Conservation (phyloP, 2,797 vertebrate species). For the Emys orbicularis region DNA sequence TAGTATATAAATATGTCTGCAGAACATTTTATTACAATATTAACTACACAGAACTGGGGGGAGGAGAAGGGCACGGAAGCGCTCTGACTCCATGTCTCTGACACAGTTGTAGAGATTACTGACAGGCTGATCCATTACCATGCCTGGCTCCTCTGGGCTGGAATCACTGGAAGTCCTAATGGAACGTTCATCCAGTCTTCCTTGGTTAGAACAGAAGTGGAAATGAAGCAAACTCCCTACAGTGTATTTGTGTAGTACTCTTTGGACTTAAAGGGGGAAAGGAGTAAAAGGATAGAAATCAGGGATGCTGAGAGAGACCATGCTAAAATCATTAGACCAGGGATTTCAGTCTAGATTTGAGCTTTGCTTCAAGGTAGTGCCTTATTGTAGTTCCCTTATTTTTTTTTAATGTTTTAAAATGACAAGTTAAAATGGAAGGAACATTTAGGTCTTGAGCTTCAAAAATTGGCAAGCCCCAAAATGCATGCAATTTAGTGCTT, state of each 20-base stretch:
- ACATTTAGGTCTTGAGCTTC: conserved; percentile 23
- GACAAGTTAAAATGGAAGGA: conserved; percentile 48
- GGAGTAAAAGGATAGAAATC: not conserved
- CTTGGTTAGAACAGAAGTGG: rapidly evolving
- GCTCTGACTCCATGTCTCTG: not conserved
- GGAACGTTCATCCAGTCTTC: not conserved
- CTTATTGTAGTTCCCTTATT: conserved; percentile 36
- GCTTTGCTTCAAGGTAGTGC: conserved; percentile 28
- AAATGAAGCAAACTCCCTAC: not conserved
- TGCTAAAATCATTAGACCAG: not conserved
- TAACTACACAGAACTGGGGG: not conserved
- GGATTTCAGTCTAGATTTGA: conserved; percentile 16
- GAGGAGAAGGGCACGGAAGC: not conserved
- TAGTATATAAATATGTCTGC: not conserved
- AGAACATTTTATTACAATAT: not conserved
- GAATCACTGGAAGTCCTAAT: not conserved
- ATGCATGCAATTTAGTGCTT: conserved; percentile 14
- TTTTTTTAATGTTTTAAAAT: conserved; percentile 18
- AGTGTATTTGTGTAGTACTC: not conserved
- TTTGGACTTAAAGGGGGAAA: not conserved
- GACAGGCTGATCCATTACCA: not conserved
- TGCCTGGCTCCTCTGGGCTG: not conserved
- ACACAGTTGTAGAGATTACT: not conserved
- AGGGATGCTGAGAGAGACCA: not conserved
- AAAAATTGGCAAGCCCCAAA: conserved; percentile 11